phyloP scores from a whole-genome alignment of 2,888 invertebrate genomes.

The Acanthosepion esculentum region DNA sequence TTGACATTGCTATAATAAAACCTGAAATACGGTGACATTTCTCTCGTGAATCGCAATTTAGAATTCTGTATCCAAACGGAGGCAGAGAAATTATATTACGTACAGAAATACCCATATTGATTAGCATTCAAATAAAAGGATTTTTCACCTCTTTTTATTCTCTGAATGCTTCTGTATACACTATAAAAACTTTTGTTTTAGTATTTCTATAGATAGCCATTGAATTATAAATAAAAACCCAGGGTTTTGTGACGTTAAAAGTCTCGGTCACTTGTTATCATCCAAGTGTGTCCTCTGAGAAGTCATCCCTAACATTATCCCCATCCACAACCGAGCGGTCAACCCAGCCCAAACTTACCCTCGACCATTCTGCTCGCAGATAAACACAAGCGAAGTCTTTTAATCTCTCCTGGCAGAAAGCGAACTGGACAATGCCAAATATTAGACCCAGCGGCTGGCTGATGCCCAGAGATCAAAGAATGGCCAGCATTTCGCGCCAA shows the following conservation, averaged over 20 bases:
- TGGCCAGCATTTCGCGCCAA: neutral
- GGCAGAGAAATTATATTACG: neutral
- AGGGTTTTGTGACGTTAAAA: neutral
- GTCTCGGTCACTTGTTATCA: neutral
- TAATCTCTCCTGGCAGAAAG: neutral
- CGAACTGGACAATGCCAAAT: neutral
- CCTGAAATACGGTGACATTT: no score
- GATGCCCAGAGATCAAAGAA: slow-evolving; percentile 20
- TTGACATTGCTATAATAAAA: no score
- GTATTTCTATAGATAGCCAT: neutral
- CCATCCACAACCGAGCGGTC: neutral
- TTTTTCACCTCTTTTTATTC: neutral
- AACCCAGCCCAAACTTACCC: neutral
- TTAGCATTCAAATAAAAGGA: neutral
- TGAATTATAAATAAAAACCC: neutral
- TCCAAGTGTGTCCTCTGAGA: neutral
- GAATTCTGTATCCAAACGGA: no score
- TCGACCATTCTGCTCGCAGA: neutral
- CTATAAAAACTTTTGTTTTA: neutral
- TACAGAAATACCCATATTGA: neutral
- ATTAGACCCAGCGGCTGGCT: slow-evolving; percentile 8
- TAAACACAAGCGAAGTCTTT: slow-evolving; percentile 33
- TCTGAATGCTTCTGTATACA: neutral
- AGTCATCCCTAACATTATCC: neutral
- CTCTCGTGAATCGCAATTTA: no score